Conservation (phyloP, 2,113 vertebrate genomes). For the Proterorhinus semilunaris region DNA sequence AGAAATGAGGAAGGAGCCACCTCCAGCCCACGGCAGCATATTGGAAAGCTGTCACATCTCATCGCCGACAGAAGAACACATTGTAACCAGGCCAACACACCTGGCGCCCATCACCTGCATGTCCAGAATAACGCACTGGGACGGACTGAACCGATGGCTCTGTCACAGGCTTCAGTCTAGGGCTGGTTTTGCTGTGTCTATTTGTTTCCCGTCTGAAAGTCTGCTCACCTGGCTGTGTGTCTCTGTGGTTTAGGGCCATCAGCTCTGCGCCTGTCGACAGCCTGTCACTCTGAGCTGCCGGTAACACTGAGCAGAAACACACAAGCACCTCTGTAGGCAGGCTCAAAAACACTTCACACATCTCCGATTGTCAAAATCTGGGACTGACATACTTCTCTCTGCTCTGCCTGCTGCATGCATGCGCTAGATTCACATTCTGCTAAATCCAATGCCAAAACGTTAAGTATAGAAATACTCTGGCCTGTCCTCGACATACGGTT, state of each 20-base stretch:
- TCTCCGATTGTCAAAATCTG: neutral
- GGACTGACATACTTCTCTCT: neutral
- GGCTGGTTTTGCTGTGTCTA: slow-evolving; percentile 11
- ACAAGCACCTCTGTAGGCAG: slow-evolving; percentile 26
- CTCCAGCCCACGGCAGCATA: slow-evolving; percentile 52
- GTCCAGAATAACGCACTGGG: slow-evolving; percentile 21
- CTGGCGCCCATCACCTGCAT: slow-evolving; percentile 8
- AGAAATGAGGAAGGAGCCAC: slow-evolving; percentile 56
- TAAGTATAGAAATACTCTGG: too few species aligned
- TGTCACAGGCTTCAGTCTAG: slow-evolving; percentile 27
- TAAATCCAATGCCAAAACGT: too few species aligned
- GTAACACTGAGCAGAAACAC: slow-evolving; percentile 38
- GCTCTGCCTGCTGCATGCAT: too few species aligned
- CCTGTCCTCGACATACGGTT: too few species aligned
- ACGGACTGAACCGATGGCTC: neutral
- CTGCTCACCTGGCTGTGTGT: slow-evolving; percentile 29
- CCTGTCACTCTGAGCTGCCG: slow-evolving; percentile 52
- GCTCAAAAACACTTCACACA: slow-evolving; percentile 19
- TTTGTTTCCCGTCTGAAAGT: slow-evolving; percentile 36
- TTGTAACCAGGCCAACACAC: slow-evolving; percentile 37
- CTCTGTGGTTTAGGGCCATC: slow-evolving; percentile 36
- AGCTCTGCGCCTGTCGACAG: slow-evolving; percentile 30
- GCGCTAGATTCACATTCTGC: too few species aligned
- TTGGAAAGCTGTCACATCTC: slow-evolving; percentile 53
- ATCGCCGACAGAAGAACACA: slow-evolving; percentile 57